A percentile compares a stretch with the other conserved stretches of the same genome.
These are phyloP conservation scores for Drosophila bocqueti DNA, from an alignment of 1,140 invertebrate genomes.

Conservation along the genomic window DNA sequence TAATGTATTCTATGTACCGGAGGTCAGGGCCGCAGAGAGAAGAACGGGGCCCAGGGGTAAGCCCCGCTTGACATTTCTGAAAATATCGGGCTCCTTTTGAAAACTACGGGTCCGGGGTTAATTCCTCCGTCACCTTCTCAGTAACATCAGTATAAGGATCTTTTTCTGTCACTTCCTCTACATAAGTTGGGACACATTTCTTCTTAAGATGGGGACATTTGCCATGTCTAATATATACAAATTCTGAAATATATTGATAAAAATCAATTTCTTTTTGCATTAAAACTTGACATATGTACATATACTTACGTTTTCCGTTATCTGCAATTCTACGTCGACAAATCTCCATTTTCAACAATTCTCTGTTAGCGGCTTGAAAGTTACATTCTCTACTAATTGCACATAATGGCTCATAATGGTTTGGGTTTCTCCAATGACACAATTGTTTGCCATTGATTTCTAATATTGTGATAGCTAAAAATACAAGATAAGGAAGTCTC, in stretches of 20 bases:
- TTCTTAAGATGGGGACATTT: accelerated
- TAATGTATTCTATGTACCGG: too few species aligned
- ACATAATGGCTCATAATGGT: neutral
- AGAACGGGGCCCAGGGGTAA: too few species aligned
- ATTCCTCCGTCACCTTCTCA: too few species aligned
- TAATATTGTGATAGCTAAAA: neutral
- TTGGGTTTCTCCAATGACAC: neutral
- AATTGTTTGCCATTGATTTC: neutral
- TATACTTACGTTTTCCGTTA: neutral
- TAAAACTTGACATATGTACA: neutral
- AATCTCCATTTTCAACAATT: neutral
- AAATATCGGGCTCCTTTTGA: too few species aligned
- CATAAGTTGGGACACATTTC: neutral
- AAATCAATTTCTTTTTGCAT: too few species aligned
- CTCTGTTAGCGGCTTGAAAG: neutral
- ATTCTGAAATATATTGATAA: neutral
- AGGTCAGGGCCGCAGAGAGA: too few species aligned
- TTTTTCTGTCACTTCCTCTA: too few species aligned
- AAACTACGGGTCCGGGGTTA: too few species aligned
- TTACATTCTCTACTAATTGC: neutral
- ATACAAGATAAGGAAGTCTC: too few species aligned
- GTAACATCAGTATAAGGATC: too few species aligned
- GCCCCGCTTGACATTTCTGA: too few species aligned
- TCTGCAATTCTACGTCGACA: neutral
- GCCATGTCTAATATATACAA: neutral